Evolutionary conservation across 2,888 invertebrate species (phyloP).

Genomic region (Parnassius mnemosyne): DNA sequence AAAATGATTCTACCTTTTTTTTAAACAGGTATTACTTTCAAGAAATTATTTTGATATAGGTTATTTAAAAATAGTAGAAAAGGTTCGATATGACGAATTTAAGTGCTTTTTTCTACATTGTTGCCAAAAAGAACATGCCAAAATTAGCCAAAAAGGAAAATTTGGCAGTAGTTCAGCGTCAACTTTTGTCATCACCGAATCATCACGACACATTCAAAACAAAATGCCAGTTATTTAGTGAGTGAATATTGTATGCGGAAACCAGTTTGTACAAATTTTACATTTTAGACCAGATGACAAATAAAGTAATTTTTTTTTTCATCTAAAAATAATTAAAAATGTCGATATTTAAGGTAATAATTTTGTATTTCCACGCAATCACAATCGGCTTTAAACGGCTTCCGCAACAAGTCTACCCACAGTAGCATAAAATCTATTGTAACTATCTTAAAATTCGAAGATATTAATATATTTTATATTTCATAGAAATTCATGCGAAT

Average conservation of each 20-base stretch:
- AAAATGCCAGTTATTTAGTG: constrained; percentile 39
- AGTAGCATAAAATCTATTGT: constrained; percentile 1
- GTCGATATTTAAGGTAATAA: constrained; percentile 33
- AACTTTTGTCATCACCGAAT: constrained; percentile 31
- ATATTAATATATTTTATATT: constrained; percentile 4
- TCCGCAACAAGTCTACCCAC: constrained; percentile 10
- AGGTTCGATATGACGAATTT: constrained; percentile 8
- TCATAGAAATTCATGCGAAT: constrained; percentile 16
- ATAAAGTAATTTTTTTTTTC: too few species aligned
- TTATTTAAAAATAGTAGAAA: neutral
- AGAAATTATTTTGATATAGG: neutral
- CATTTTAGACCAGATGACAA: too few species aligned
- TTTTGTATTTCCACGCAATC: too few species aligned
- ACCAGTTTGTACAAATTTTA: too few species aligned
- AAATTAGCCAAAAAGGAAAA: constrained; percentile 48
- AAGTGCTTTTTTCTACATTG: constrained; percentile 26
- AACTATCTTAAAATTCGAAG: constrained; percentile 11
- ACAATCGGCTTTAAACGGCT: neutral
- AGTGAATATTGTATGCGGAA: too few species aligned
- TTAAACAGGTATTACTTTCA: neutral
- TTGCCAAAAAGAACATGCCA: constrained; percentile 61
- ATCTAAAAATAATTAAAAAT: too few species aligned
- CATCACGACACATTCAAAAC: constrained; percentile 32
- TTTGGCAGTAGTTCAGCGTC: constrained; percentile 47
- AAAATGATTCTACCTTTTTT: neutral